Evolutionary conservation across 2,113 vertebrate genomes (phyloP).

Genomic region (Narcine bancroftii): DNA sequence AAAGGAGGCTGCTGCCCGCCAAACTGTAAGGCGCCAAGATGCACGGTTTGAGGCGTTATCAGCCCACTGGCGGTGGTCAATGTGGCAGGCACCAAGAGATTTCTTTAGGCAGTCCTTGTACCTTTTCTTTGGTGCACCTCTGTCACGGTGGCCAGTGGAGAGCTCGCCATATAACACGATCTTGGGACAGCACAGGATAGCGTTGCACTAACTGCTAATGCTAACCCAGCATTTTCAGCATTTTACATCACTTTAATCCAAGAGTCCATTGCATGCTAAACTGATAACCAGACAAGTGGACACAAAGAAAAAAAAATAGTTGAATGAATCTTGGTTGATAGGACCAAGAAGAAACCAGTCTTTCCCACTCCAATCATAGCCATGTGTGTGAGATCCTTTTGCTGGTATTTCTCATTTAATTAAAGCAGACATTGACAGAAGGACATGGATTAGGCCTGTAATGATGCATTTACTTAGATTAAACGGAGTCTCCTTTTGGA

Average conservation of each 20-base stretch:
- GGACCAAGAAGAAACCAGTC: constrained; percentile 71
- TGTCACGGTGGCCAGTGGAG: too few relatives aligned
- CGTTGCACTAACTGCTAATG: too few relatives aligned
- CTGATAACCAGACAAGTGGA: not conserved
- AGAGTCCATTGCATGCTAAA: not conserved
- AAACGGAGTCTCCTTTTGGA: constrained; percentile 74
- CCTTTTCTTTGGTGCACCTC: too few relatives aligned
- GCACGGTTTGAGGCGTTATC: too few relatives aligned
- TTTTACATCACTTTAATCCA: not conserved
- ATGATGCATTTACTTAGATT: constrained; percentile 88
- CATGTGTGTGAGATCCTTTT: constrained; percentile 68
- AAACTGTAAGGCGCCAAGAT: too few relatives aligned
- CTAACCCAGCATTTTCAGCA: too few relatives aligned
- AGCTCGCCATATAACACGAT: too few relatives aligned
- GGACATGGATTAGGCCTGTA: constrained; percentile 80
- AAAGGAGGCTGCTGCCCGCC: too few relatives aligned
- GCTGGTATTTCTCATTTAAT: constrained; percentile 81
- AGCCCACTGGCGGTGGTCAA: too few relatives aligned
- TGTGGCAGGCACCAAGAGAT: too few relatives aligned
- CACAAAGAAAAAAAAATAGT: constrained; percentile 57
- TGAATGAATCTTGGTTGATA: constrained; percentile 70
- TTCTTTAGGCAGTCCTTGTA: too few relatives aligned
- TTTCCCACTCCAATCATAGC: constrained; percentile 65
- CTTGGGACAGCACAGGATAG: too few relatives aligned
- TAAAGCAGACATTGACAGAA: constrained; percentile 91